phyloP scores from a whole-genome alignment of 2,113 vertebrate genomes.

The Sebastes schlegelii region DNA sequence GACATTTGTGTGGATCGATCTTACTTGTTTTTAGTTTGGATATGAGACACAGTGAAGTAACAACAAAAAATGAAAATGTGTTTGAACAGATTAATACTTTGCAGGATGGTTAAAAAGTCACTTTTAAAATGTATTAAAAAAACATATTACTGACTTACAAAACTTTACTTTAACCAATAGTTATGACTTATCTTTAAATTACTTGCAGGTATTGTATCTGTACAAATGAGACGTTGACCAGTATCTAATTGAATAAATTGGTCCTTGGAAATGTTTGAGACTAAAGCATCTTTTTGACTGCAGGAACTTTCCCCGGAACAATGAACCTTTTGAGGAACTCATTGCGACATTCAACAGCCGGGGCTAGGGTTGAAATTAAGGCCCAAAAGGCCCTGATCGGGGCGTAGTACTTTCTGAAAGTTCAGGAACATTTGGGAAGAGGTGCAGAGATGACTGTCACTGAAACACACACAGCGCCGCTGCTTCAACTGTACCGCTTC shows the following conservation, averaged over 20 bases:
- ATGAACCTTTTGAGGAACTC: no score
- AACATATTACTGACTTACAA: not conserved
- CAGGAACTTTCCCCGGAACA: no score
- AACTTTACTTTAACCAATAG: not conserved
- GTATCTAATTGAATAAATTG: not conserved
- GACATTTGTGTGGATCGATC: no score
- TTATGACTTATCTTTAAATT: not conserved
- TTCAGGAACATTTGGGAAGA: no score
- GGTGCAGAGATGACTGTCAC: no score
- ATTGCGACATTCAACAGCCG: no score
- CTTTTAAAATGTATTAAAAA: not conserved
- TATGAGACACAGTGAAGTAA: not conserved
- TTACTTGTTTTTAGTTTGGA: not conserved
- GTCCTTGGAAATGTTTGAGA: not conserved
- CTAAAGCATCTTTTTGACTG: not conserved
- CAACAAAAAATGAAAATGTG: not conserved
- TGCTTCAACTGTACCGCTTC: no score
- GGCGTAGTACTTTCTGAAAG: no score
- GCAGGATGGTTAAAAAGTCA: not conserved
- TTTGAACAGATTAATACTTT: not conserved
- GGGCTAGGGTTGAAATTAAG: no score
- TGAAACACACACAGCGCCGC: no score
- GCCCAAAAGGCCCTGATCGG: no score
- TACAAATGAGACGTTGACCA: not conserved
- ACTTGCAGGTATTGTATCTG: no score